phyloP scores from a whole-genome alignment of 2,113 vertebrate genomes.

The Sporophila hypoxantha region DNA sequence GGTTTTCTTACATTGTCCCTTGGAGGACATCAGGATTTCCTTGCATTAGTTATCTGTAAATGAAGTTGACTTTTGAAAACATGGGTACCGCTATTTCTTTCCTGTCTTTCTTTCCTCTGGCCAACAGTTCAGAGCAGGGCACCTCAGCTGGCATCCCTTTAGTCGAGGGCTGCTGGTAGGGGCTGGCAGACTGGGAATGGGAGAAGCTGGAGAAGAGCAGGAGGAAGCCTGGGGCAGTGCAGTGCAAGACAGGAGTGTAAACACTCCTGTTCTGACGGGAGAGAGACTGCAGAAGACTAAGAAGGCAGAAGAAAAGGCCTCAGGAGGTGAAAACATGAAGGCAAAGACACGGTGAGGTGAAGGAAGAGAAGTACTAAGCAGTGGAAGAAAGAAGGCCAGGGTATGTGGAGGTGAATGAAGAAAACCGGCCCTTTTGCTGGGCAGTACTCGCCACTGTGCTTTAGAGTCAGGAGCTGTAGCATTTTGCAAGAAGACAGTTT shows the following conservation, averaged over 20 bases:
- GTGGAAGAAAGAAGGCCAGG: not conserved
- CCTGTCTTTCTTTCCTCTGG: not conserved
- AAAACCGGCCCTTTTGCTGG: not conserved
- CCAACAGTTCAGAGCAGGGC: not conserved
- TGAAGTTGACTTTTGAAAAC: not conserved
- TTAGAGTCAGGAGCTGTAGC: not conserved
- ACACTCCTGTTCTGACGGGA: not conserved
- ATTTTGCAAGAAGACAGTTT: not conserved
- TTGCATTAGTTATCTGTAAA: rapidly evolving
- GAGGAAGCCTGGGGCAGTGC: not conserved
- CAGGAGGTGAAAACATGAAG: not conserved
- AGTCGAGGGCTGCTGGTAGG: not conserved
- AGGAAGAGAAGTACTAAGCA: not conserved
- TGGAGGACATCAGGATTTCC: not conserved
- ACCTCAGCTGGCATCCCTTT: rapidly evolving
- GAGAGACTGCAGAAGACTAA: not conserved
- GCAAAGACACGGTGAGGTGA: not conserved
- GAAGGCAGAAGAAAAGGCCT: not conserved
- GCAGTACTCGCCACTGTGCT: not conserved
- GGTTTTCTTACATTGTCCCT: not conserved
- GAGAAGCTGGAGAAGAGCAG: not conserved
- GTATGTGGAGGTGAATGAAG: not conserved
- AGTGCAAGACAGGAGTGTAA: not conserved
- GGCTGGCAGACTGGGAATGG: not conserved
- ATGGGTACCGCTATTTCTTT: rapidly evolving